Conservation (phyloP, 1,140 invertebrate genomes). For the Drosophila hydei region DNA sequence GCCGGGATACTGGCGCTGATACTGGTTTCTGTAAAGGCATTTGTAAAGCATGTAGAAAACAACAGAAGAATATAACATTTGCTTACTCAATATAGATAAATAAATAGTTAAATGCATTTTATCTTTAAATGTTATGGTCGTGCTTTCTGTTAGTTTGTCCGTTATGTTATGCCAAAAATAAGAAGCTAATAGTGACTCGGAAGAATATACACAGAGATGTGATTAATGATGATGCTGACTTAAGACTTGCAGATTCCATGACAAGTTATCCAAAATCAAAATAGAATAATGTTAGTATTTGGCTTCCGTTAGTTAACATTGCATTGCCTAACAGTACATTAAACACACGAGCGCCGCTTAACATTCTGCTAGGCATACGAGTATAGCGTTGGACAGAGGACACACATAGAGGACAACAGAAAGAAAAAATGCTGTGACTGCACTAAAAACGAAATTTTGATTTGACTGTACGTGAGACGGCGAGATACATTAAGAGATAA, state of each 20-base stretch:
- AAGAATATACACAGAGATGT: constrained; percentile 77
- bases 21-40: constrained; percentile 72
- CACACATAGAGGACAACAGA: constrained; percentile 36
- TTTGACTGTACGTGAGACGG: constrained; percentile 55
- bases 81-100: constrained; percentile 29
- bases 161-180: constrained; percentile 59
- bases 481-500: constrained; percentile 44
- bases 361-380: constrained; percentile 42
- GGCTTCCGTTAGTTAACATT: constrained; percentile 55
- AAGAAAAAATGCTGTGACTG: constrained; percentile 47
- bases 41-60: constrained; percentile 27
- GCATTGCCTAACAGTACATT: constrained; percentile 46
- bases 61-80: constrained; percentile 13
- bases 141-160: constrained; percentile 55
- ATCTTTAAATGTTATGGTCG: constrained; percentile 58
- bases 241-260: constrained; percentile 57
- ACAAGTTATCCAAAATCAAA: constrained; percentile 44
- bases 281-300: constrained; percentile 58
- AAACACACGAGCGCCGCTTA: constrained; percentile 48
- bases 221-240: constrained; percentile 57
- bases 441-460: constrained; percentile 39
- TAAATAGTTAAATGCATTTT: not conserved
- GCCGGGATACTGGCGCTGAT: constrained; percentile 80
- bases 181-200: constrained; percentile 49
- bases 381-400: constrained; percentile 21